Conservation (phyloP, 2,797 vertebrate genomes). For the Meriones psammophilus region DNA sequence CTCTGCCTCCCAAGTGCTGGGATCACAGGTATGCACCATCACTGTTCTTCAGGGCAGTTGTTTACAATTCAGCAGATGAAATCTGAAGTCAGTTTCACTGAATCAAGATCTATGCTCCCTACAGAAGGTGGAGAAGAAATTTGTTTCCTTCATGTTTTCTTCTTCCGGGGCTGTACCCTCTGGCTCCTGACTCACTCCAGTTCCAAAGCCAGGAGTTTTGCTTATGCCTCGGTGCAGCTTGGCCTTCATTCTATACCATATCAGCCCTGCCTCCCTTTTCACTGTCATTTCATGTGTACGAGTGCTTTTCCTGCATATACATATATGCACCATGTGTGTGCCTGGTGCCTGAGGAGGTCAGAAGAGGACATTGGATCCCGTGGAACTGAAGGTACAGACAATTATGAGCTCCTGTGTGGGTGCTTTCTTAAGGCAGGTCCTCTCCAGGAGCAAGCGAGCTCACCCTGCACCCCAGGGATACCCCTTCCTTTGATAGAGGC, state of each 20-base stretch:
- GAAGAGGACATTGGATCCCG: background rate
- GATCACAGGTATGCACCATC: background rate
- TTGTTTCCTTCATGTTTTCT: background rate
- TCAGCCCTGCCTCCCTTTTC: background rate
- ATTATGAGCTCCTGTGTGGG: background rate
- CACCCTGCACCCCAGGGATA: background rate
- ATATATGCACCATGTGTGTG: background rate
- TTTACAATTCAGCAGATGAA: background rate
- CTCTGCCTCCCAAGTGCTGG: background rate
- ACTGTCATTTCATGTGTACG: background rate
- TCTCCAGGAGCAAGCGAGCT: background rate
- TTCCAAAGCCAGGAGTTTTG: background rate
- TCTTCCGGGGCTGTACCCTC: background rate
- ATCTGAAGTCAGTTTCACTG: conserved; percentile 1
- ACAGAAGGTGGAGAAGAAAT: background rate
- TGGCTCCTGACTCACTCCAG: background rate
- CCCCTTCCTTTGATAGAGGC: background rate
- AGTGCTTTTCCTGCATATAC: background rate
- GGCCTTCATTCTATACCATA: background rate
- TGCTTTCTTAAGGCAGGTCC: background rate
- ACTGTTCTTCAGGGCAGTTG: background rate
- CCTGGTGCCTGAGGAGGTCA: background rate
- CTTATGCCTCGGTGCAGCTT: background rate
- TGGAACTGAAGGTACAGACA: background rate
- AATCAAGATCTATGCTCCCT: background rate